Evolutionary conservation across 2,888 invertebrate genomes (phyloP).

Genomic region (Ormyrus nitidulus): DNA sequence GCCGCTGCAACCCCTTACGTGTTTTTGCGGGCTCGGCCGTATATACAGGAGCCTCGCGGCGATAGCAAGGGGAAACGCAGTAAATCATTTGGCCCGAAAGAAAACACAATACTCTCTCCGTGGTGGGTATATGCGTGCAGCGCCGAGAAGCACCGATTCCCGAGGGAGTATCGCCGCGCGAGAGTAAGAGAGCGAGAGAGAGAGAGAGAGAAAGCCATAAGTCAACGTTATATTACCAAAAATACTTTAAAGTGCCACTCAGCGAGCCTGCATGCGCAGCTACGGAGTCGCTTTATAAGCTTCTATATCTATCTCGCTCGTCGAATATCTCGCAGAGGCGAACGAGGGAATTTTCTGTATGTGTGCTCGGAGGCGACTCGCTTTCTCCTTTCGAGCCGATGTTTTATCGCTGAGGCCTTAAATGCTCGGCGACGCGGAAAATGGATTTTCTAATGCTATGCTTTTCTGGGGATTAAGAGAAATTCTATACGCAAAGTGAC

Average conservation of each 20-base stretch:
- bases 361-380: conserved; percentile 22
- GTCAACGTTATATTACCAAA: conserved; percentile 74
- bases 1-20: conserved; percentile 68
- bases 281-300: conserved; percentile 46
- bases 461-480: conserved; percentile 40
- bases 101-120: conserved; percentile 70
- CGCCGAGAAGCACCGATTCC: conserved; percentile 46
- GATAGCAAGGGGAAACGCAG: conserved; percentile 68
- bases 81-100: conserved; percentile 75
- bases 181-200: conserved; percentile 4
- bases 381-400: conserved; percentile 51
- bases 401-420: conserved; percentile 64
- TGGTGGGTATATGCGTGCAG: background rate
- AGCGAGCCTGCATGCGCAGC: conserved; percentile 52
- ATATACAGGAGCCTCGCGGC: conserved; percentile 62
- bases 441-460: conserved; percentile 53
- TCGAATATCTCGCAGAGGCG: conserved; percentile 22
- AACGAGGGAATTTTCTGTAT: conserved; percentile 17
- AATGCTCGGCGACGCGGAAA: conserved; percentile 53
- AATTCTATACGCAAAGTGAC: background rate
- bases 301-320: background rate
- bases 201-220: conserved; percentile 66
- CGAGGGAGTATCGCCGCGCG: background rate
- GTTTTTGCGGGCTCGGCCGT: conserved; percentile 64
- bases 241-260: conserved; percentile 75